Base-by-base conservation (phyloP, 2,113 vertebrate species). In the Phylloscopus trochilus region DNA sequence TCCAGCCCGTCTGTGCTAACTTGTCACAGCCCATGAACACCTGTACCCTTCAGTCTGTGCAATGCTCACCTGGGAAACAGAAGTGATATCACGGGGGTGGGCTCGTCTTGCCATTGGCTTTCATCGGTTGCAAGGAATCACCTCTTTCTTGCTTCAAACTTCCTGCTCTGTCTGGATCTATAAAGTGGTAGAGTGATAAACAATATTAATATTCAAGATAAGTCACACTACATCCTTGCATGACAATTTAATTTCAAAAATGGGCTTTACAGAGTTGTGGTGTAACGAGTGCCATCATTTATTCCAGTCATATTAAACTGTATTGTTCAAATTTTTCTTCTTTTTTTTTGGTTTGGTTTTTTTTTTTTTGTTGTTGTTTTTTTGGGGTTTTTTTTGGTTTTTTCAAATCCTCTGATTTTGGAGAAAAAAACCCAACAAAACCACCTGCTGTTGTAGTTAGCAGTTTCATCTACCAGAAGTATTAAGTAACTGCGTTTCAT, bases 81-180 rank as follows among this genome's bases (percentile, higher is more conserved):
- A 72, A 79, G 30, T 60, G 0, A 30, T 43, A 5, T 6, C 3
- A 23, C 18, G 15, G 18, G 30, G 44, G 1, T 21, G 15, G 60
- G 30, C 35, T 72, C 1, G 15, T 49, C 22, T 70, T 66, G 67
- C 37, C n/a, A 20, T 18, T 66, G 13, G 11, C 33, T 93, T 59
- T 67, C 35, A 30, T n/a, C 15, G 39, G 4, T 11, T 68, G 15
- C 21, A 56, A 55, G 22, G 72, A 90, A 9, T 35, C 7, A n/a
- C 49, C 23, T 15, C 39, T 35, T 43, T 52, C 16, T 64, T 86
- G 10, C 31, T 85, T 63, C 11, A 33, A 14, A 43, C 20, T 70
- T 81, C 16, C 31, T 67, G 9, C 35, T 58, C 43, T 79, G 15
- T 39, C 64, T 51, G 22, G 23, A 63, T 85, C 51, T 81, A 4